phyloP scores from a whole-genome alignment of 2,113 vertebrate species.

The Rynchops niger region DNA sequence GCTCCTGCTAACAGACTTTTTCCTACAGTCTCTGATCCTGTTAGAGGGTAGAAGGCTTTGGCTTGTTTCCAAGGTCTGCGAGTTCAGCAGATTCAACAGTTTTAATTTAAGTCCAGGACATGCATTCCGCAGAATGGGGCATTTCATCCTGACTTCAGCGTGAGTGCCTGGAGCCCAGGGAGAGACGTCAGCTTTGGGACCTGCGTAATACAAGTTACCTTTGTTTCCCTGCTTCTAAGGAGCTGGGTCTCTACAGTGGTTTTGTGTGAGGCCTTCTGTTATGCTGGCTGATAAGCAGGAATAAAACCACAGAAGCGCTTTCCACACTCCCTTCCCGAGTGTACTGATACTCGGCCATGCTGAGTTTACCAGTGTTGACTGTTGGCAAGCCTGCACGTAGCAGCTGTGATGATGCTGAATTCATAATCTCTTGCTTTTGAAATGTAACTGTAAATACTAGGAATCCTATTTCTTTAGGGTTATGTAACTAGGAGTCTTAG shows the following conservation, averaged over 20 bases:
- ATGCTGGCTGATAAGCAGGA: not conserved
- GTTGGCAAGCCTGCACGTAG: not conserved
- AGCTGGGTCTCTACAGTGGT: not conserved
- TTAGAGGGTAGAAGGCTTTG: conserved; percentile 7
- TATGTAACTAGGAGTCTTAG: conserved; percentile 47
- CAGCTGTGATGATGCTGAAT: conserved; percentile 29
- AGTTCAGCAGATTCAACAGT: conserved; percentile 14
- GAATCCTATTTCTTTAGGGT: conserved; percentile 56
- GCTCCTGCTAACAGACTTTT: conserved; percentile 17
- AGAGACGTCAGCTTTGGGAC: not conserved
- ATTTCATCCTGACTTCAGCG: conserved; percentile 12
- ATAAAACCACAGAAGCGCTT: not conserved
- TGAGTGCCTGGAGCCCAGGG: not conserved
- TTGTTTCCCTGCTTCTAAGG: not conserved
- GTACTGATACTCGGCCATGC: not conserved
- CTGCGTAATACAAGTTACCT: not conserved
- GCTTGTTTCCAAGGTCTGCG: not conserved
- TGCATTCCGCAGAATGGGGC: not conserved
- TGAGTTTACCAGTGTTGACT: not conserved
- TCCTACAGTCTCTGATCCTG: not conserved
- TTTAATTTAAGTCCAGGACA: not conserved
- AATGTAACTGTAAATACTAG: conserved; percentile 42
- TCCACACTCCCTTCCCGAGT: not conserved
- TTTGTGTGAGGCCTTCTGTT: not conserved
- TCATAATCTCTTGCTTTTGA: conserved; percentile 34